Percentiles rank a stretch among this genome's conserved stretches.
phyloP scores from a whole-genome alignment of 2,888 invertebrate genomes.

The Rhamphomyia laevipes region DNA sequence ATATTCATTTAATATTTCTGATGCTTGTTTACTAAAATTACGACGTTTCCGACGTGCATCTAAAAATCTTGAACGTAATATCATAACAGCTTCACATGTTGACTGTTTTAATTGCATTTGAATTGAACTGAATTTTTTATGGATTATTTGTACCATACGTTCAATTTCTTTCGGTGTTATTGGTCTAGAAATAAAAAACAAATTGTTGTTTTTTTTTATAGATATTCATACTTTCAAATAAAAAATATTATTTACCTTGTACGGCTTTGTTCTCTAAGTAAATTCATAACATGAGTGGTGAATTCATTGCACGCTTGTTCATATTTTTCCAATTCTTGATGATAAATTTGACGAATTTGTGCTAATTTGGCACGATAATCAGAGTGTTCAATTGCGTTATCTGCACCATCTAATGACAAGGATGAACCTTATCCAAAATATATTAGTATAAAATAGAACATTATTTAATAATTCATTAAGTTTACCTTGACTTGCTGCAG shows the following conservation, averaged over 20 bases:
- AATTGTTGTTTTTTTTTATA: background rate
- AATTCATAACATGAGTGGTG: conserved; percentile 99
- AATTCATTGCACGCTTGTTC: conserved; percentile 99
- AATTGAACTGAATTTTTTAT: conserved; percentile 95
- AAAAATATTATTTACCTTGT: conserved; percentile 42
- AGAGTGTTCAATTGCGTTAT: conserved; percentile 97
- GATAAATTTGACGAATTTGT: conserved; percentile 97
- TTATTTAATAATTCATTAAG: background rate
- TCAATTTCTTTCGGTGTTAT: conserved; percentile 99
- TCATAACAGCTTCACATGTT: conserved; percentile 99
- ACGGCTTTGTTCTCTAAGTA: conserved; percentile 90
- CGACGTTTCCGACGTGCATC: conserved; percentile 82
- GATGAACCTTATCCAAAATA: conserved; percentile 34
- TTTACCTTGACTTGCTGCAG: conserved; percentile 66
- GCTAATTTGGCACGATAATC: conserved; percentile 98
- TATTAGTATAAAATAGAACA: conserved; percentile 2
- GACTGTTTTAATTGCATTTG: conserved; percentile 99
- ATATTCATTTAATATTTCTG: conserved; percentile 98
- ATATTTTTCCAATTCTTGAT: conserved; percentile 98
- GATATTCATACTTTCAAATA: background rate
- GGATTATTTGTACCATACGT: conserved; percentile 97
- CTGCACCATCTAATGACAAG: conserved; percentile 44
- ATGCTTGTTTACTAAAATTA: conserved; percentile 99
- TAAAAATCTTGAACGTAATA: conserved; percentile 62
- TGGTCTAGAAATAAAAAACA: conserved; percentile 45